Evolutionary conservation across 2,888 invertebrate species (phyloP).

Genomic region (Leucophora obtusa): DNA sequence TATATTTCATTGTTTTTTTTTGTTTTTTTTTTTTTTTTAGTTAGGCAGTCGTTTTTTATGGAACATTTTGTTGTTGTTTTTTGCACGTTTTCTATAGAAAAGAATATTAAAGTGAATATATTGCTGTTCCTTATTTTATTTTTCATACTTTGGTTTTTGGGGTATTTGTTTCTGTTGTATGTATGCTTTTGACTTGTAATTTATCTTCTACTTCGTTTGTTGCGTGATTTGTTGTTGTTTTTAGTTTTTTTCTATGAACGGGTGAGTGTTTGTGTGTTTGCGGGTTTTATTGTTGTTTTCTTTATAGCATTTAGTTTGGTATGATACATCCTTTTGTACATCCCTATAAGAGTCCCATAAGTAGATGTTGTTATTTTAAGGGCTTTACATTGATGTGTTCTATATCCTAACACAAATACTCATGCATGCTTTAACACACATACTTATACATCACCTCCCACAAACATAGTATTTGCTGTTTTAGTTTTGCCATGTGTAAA

Average conservation of each 20-base stretch:
- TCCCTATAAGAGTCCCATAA: constrained; percentile 11
- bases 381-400: constrained; percentile 22
- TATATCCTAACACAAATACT: constrained; percentile 17
- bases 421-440: background rate
- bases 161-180: background rate
- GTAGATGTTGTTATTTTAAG: constrained; percentile 41
- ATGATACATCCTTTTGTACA: background rate
- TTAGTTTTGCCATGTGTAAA: background rate
- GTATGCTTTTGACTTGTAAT: constrained; percentile 47
- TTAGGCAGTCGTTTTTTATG: background rate
- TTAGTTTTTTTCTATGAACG: background rate
- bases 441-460: background rate
- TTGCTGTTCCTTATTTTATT: background rate
- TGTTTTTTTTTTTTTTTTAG: background rate
- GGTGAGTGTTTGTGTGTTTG: background rate
- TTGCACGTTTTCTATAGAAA: background rate
- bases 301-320: background rate
- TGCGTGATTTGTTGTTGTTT: constrained; percentile 40
- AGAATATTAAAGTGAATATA: background rate
- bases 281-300: background rate
- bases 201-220: constrained; percentile 48
- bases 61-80: background rate
- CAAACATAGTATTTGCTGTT: background rate
- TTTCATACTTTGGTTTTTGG: background rate
- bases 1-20: constrained; percentile 11